phyloP scores from a whole-genome alignment of 2,113 vertebrate species.

The Odocoileus virginianus region DNA sequence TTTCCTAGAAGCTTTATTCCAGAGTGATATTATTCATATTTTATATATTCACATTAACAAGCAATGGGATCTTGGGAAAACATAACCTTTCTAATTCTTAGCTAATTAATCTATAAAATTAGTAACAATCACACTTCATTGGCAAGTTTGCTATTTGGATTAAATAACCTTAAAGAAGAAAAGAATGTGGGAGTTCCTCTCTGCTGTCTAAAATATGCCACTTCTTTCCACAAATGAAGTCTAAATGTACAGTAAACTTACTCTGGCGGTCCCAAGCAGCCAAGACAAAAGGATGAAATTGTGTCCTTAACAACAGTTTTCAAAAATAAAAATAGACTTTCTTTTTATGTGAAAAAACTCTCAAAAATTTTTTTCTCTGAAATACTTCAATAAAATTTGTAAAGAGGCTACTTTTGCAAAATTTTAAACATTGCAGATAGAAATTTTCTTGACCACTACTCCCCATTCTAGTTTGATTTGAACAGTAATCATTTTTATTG shows the following conservation, averaged over 20 bases:
- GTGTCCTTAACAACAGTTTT: background rate
- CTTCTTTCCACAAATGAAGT: background rate
- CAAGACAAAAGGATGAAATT: background rate
- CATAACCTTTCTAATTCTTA: background rate
- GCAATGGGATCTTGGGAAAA: background rate
- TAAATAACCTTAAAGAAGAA: background rate
- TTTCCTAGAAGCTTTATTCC: background rate
- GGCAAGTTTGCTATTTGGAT: background rate
- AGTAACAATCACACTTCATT: background rate
- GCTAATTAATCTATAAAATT: slow-evolving; percentile 9
- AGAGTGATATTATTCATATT: background rate
- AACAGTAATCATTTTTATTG: background rate
- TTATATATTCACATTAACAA: background rate
- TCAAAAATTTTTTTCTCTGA: background rate
- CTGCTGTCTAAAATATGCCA: background rate
- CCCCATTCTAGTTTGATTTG: background rate
- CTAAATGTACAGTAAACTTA: background rate
- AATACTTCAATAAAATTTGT: background rate
- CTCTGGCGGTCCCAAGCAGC: background rate
- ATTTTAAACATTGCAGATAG: background rate
- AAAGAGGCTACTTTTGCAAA: background rate
- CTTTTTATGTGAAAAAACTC: background rate
- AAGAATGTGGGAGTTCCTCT: background rate
- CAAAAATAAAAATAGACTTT: background rate
- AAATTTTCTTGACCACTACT: background rate